A percentile compares a stretch with the other conserved stretches of the same genome.
Evolutionary conservation across 2,888 invertebrate genomes (phyloP).

Genomic region (Ctenicera cuprea): DNA sequence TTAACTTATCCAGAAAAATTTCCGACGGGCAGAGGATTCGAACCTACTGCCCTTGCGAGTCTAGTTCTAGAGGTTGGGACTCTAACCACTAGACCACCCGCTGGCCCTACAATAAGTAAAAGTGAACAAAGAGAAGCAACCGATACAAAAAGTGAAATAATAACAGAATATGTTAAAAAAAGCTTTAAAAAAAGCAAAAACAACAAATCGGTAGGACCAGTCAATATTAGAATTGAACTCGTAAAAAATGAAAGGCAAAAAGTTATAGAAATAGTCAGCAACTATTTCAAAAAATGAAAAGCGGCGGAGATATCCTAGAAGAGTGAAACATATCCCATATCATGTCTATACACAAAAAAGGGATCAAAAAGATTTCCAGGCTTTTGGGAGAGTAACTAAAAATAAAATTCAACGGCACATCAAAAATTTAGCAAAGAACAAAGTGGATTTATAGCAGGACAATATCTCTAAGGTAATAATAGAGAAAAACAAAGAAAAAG

Average conservation of each 20-base stretch:
- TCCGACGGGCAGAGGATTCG: too few species aligned
- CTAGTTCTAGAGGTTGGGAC: too few species aligned
- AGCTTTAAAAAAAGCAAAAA: conserved; percentile 9
- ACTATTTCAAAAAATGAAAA: conserved; percentile 14
- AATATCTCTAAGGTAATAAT: conserved; percentile 5
- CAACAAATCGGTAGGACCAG: neutral
- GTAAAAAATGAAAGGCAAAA: neutral
- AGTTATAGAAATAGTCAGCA: conserved; percentile 4
- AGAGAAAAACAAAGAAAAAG: conserved; percentile 10
- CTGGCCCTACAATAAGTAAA: too few species aligned
- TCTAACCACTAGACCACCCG: too few species aligned
- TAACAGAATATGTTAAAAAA: conserved; percentile 3
- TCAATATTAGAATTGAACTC: neutral
- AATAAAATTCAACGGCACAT: conserved; percentile 12
- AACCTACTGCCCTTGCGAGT: too few species aligned
- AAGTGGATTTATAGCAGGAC: neutral
- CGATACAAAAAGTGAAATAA: conserved; percentile 14
- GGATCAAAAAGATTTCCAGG: neutral
- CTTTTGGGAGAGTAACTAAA: conserved; percentile 22
- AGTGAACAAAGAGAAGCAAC: neutral
- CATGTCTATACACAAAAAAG: conserved; percentile 8
- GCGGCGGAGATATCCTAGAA: neutral
- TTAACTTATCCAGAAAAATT: too few species aligned
- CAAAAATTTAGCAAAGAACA: conserved; percentile 7
- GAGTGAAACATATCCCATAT: conserved; percentile 1